Conservation (phyloP, 2,113 vertebrate genomes). For the Chaetorhynchus papuensis region DNA sequence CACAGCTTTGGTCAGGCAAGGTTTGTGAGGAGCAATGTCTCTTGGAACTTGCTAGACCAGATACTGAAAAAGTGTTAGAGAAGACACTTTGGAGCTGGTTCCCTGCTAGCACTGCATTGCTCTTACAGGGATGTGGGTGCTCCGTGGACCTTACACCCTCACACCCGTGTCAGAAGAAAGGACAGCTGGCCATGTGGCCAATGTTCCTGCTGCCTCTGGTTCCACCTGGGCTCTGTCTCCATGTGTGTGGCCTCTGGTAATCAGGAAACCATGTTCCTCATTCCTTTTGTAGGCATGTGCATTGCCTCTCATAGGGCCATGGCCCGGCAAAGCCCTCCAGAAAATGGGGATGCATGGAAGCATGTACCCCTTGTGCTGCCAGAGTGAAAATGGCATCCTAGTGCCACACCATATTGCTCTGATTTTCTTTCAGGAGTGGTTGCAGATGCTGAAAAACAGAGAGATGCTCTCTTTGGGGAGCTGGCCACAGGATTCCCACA, state of each 20-base stretch:
- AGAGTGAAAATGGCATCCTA: not conserved
- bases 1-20: not conserved
- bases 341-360: not conserved
- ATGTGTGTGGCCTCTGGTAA: not conserved
- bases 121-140: not conserved
- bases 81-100: not conserved
- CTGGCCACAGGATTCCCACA: not conserved
- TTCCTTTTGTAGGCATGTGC: not conserved
- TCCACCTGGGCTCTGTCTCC: not conserved
- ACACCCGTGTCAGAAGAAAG: not conserved
- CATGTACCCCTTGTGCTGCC: not conserved
- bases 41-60: not conserved
- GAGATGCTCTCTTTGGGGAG: not conserved
- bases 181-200: not conserved
- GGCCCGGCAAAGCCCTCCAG: not conserved
- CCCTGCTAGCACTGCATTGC: not conserved
- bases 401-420: not conserved
- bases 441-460: not conserved
- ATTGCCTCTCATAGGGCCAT: not conserved
- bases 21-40: not conserved
- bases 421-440: not conserved
- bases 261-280: not conserved
- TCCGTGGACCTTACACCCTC: not conserved
- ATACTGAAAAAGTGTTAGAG: not conserved
- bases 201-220: not conserved